Percentiles rank a stretch among this genome's conserved stretches.
These are phyloP conservation scores for Eristalis pertinax DNA, from an alignment of 2,888 invertebrate genomes.

Conservation along the genomic window DNA sequence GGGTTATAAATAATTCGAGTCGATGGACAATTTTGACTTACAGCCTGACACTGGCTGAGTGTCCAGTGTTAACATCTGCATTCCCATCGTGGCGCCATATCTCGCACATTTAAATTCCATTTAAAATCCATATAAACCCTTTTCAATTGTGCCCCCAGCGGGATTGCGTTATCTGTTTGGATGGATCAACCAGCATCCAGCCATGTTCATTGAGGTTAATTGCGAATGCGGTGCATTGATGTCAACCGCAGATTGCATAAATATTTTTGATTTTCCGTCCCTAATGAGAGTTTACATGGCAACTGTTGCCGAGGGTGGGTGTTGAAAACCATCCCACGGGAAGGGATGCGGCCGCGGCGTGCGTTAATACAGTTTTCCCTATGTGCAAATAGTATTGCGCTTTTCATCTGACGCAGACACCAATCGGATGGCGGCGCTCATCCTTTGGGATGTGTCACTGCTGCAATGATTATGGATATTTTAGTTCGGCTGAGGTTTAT, in stretches of 20 bases:
- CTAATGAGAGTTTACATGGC: background rate
- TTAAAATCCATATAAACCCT: background rate
- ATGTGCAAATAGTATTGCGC: background rate
- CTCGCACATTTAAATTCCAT: background rate
- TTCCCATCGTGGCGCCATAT: background rate
- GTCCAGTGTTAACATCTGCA: background rate
- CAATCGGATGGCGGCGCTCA: background rate
- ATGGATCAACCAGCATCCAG: background rate
- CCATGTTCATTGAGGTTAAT: conserved; percentile 26
- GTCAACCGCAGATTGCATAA: conserved; percentile 32
- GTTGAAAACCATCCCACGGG: background rate
- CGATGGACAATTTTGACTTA: too few species aligned
- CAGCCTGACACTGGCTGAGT: too few species aligned
- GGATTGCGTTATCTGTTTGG: background rate
- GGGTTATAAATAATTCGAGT: too few species aligned
- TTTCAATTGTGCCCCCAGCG: background rate
- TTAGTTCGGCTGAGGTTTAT: background rate
- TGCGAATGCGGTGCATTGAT: conserved; percentile 37
- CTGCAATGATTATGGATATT: background rate
- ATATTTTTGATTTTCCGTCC: conserved; percentile 17
- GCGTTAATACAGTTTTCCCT: background rate
- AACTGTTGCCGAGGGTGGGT: conserved; percentile 3
- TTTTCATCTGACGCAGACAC: too few species aligned
- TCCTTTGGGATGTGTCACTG: background rate
- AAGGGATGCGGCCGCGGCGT: background rate